These are phyloP conservation scores for Callyntrura guangdongensis DNA, from an alignment of 2,888 invertebrate genomes.

Conservation along the genomic window DNA sequence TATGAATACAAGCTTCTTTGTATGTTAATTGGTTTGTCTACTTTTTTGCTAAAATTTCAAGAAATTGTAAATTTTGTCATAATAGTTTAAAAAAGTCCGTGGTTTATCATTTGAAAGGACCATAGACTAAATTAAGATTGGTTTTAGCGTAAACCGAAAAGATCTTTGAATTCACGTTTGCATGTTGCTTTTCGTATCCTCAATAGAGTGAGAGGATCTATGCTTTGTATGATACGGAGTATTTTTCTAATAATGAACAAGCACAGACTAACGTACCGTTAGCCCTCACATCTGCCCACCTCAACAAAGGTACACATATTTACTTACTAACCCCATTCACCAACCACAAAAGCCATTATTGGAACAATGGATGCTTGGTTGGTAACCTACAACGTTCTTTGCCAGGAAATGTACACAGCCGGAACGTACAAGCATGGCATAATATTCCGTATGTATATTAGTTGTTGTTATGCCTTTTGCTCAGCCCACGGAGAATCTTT, in stretches of 20 bases:
- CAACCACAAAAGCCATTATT: constrained; percentile 35
- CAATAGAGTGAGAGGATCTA: too few relatives aligned
- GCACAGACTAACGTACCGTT: background rate
- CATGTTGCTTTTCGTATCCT: background rate
- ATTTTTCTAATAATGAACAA: background rate
- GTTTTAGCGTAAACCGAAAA: too few relatives aligned
- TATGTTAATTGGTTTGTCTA: too few relatives aligned
- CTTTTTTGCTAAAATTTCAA: too few relatives aligned
- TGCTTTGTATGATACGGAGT: background rate
- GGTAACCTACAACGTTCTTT: background rate
- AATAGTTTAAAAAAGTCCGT: too few relatives aligned
- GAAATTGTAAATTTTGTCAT: too few relatives aligned
- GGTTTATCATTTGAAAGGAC: too few relatives aligned
- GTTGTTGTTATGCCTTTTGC: background rate
- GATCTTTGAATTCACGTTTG: background rate
- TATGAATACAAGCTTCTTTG: too few relatives aligned
- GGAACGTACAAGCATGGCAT: constrained; percentile 55
- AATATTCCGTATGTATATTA: constrained; percentile 12
- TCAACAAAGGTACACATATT: background rate
- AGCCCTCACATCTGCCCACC: background rate
- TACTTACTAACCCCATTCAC: constrained; percentile 36
- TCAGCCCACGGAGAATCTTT: constrained; percentile 5
- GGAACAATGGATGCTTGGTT: constrained; percentile 30
- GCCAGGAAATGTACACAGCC: constrained; percentile 38
- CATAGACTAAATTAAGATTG: too few relatives aligned